Percentiles rank a stretch among this genome's conserved stretches.
phyloP scores from a whole-genome alignment of 2,113 vertebrate genomes.

The Larimichthys crocea region DNA sequence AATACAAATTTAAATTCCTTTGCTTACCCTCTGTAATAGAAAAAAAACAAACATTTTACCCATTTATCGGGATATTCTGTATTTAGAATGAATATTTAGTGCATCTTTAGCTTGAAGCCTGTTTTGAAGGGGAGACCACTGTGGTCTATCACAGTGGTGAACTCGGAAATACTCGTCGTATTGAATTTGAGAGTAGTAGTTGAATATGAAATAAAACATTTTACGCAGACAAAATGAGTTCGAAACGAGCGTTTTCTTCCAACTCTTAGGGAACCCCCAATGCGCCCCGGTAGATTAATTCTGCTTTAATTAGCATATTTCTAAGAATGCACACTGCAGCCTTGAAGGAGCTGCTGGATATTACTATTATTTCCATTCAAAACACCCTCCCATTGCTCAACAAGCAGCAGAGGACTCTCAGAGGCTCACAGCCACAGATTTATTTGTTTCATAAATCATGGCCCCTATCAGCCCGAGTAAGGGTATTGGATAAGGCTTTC shows the following conservation, averaged over 20 bases:
- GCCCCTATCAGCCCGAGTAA: conserved; percentile 54
- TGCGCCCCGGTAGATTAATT: conserved; percentile 35
- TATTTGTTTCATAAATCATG: conserved; percentile 77
- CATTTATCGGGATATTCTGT: not conserved
- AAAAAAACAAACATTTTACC: not conserved
- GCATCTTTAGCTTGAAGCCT: conserved; percentile 17
- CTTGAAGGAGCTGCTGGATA: conserved; percentile 16
- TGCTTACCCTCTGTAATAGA: not conserved
- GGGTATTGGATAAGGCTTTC: conserved; percentile 59
- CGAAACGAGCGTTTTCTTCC: conserved; percentile 28
- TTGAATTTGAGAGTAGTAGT: conserved; percentile 23
- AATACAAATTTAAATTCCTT: conserved; percentile 23
- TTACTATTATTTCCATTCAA: conserved; percentile 21
- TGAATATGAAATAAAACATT: conserved; percentile 20
- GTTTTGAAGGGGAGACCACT: not conserved
- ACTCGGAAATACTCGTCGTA: conserved; percentile 28
- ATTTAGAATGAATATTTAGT: conserved; percentile 12
- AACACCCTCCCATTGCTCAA: conserved; percentile 9
- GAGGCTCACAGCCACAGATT: conserved; percentile 56
- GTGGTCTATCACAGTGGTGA: conserved; percentile 28
- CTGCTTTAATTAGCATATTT: conserved; percentile 52
- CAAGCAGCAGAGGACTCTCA: conserved; percentile 29
- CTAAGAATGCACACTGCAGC: conserved; percentile 1
- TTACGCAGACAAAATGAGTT: conserved; percentile 9
- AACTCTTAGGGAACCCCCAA: conserved; percentile 16